Percentiles rank a stretch among this genome's conserved stretches.
Evolutionary conservation across 2,797 vertebrate genomes (phyloP).

Genomic region (Uromys caudimaculatus): DNA sequence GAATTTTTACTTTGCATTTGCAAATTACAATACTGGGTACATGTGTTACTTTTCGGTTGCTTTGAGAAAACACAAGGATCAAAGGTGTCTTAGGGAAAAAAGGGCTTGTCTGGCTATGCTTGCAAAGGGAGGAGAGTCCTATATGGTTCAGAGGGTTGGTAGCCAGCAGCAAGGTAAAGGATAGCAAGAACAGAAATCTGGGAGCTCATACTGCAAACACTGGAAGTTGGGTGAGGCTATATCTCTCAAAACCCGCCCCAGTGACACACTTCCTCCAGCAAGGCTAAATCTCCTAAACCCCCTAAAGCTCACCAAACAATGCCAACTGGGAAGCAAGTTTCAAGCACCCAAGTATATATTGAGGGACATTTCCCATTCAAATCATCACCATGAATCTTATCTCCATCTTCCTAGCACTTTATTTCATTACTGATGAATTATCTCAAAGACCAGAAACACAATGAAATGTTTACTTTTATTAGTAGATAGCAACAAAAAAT

Average conservation of each 20-base stretch:
- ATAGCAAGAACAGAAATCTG: background rate
- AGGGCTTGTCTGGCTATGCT: background rate
- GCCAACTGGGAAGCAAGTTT: background rate
- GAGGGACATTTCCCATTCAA: background rate
- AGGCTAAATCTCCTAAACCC: background rate
- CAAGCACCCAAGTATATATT: background rate
- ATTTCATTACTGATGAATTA: slow-evolving; percentile 32
- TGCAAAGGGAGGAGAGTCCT: background rate
- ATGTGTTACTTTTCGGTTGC: background rate
- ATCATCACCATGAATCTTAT: background rate
- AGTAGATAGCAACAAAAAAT: background rate
- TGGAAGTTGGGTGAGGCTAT: background rate
- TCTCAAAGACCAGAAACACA: slow-evolving; percentile 8
- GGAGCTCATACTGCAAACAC: too few relatives aligned
- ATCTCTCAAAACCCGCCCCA: background rate
- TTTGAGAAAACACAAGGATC: background rate
- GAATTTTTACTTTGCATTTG: slow-evolving; percentile 26
- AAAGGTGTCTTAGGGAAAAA: background rate
- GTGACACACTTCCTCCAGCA: background rate
- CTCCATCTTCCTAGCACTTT: slow-evolving; percentile 13
- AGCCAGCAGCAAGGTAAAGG: background rate
- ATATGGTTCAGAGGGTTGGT: too few relatives aligned
- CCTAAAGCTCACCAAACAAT: background rate
- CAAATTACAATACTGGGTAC: slow-evolving; percentile 4
- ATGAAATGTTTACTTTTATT: slow-evolving; percentile 39